Conservation (phyloP, 2,113 vertebrate species). For the Sinocyclocheilus rhinocerous region DNA sequence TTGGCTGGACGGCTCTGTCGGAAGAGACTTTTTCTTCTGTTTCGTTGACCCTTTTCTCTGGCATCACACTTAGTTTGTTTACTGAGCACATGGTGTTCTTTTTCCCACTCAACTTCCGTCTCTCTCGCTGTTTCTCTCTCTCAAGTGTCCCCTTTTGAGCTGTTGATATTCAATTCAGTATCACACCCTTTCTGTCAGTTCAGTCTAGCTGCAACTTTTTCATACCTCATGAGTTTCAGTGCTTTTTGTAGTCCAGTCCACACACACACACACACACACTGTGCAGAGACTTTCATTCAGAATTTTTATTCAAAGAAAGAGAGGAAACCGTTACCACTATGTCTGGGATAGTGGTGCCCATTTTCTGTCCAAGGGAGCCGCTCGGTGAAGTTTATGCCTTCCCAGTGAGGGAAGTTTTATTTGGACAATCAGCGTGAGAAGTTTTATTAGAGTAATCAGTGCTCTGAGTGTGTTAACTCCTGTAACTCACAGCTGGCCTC, state of each 20-base stretch:
- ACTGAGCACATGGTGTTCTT: constrained; percentile 28
- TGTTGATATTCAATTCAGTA: constrained; percentile 51
- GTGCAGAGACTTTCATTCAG: constrained; percentile 24
- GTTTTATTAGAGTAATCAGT: constrained; percentile 43
- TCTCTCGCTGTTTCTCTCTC: constrained; percentile 34
- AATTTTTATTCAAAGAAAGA: constrained; percentile 45
- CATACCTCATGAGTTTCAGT: not conserved
- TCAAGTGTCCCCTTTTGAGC: constrained; percentile 12
- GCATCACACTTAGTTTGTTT: constrained; percentile 42
- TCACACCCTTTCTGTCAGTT: not conserved
- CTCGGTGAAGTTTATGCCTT: constrained; percentile 41
- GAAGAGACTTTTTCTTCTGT: constrained; percentile 46
- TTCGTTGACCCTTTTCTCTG: constrained; percentile 49
- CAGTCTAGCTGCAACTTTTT: not conserved
- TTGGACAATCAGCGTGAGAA: constrained; percentile 28
- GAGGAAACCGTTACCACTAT: constrained; percentile 26
- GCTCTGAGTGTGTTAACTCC: constrained; percentile 17
- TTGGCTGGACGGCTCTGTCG: constrained; percentile 45
- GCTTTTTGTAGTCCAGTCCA: not conserved
- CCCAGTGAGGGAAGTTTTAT: constrained; percentile 23
- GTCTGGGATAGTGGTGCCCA: not conserved
- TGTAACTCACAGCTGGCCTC: constrained; percentile 32
- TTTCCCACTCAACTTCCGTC: constrained; percentile 2
- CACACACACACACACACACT: constrained; percentile 1
- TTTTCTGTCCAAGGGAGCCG: constrained; percentile 41